Conservation (phyloP, 2,797 vertebrate species). For the Hirundo rustica region DNA sequence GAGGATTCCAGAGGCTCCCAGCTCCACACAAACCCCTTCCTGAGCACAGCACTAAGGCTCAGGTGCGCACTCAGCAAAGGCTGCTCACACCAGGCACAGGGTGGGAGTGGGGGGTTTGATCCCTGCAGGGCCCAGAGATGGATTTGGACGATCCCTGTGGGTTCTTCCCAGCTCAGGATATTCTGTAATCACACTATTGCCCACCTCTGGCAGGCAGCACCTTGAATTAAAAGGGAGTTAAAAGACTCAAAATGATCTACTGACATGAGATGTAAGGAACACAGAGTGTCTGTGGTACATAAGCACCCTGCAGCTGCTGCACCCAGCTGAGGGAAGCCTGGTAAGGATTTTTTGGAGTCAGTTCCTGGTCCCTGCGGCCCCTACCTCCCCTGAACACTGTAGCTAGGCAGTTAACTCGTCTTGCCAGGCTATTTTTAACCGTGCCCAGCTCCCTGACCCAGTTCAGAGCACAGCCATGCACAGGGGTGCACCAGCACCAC, state of each 20-base stretch:
- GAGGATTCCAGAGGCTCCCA: not conserved
- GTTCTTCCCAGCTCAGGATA: not conserved
- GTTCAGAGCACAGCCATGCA: not conserved
- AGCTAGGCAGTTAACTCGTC: not conserved
- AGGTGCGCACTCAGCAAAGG: not conserved
- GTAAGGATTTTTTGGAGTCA: not conserved
- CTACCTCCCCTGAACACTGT: not conserved
- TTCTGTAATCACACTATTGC: not conserved
- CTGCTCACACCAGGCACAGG: not conserved
- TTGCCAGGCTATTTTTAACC: constrained; percentile 36
- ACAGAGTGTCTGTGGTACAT: not conserved
- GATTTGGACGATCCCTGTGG: not conserved
- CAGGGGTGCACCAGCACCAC: not conserved
- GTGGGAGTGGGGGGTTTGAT: not conserved
- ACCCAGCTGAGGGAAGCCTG: not conserved
- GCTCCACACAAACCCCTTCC: not conserved
- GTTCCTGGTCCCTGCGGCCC: not conserved
- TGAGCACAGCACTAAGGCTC: not conserved
- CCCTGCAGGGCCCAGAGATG: not conserved
- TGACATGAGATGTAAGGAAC: rapidly evolving
- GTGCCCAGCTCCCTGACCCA: constrained; percentile 54
- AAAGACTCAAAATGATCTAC: not conserved
- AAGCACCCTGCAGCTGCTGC: not conserved
- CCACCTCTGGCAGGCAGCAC: not conserved
- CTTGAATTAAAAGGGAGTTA: not conserved